These are phyloP conservation scores for Gorsachius goisagi DNA, from an alignment of 2,113 vertebrate genomes.

Conservation along the genomic window DNA sequence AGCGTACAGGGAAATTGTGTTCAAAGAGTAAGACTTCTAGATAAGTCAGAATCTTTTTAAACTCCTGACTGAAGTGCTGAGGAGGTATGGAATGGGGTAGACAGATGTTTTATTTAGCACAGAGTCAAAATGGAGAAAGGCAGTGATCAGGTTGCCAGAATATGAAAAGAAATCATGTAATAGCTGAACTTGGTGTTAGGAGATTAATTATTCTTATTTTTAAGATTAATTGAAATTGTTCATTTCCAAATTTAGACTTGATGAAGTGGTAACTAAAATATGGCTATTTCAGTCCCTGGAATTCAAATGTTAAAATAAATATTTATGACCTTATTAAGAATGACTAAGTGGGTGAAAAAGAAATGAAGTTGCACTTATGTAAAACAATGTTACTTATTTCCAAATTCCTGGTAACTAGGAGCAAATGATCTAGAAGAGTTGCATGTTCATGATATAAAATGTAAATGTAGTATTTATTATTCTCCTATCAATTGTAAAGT, in stretches of 20 bases:
- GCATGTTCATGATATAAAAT: neutral
- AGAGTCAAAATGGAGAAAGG: neutral
- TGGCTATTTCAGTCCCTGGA: neutral
- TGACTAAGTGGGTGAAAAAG: neutral
- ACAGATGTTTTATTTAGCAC: neutral
- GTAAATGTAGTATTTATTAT: neutral
- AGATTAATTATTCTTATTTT: neutral
- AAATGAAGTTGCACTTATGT: neutral
- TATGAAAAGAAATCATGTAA: neutral
- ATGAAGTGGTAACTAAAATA: neutral
- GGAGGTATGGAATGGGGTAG: neutral
- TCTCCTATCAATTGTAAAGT: neutral
- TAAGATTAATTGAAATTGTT: constrained; percentile 18
- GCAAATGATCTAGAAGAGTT: neutral
- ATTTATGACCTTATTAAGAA: constrained; percentile 32
- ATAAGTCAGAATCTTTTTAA: neutral
- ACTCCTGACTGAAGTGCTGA: neutral
- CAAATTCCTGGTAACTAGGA: neutral
- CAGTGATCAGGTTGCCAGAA: neutral
- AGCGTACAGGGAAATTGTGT: neutral
- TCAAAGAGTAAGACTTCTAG: neutral
- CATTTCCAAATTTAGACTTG: constrained; percentile 21
- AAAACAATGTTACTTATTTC: neutral
- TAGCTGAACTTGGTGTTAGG: neutral
- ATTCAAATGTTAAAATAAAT: constrained; percentile 9